Evolutionary conservation across 2,797 vertebrate genomes (phyloP).

Genomic region (Melopsittacus undulatus): DNA sequence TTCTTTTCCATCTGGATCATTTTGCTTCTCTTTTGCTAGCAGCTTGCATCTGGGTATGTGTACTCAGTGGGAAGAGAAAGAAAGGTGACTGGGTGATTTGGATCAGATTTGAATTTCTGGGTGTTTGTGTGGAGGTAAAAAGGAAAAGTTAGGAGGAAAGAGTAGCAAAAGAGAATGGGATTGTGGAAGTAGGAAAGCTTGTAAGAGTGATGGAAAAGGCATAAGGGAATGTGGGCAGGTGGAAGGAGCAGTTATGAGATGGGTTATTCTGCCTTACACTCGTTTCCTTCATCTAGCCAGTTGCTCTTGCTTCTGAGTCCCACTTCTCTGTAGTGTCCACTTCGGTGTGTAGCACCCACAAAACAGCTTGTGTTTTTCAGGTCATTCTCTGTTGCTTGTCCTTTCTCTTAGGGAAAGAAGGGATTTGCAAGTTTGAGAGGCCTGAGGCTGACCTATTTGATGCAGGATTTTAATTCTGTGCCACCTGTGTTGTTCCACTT

Average conservation of each 20-base stretch:
- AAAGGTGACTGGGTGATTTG: neutral
- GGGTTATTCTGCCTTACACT: neutral
- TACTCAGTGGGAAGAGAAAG: neutral
- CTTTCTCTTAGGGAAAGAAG: neutral
- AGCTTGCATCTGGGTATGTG: neutral
- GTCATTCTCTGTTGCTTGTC: neutral
- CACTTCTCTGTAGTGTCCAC: neutral
- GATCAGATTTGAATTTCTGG: neutral
- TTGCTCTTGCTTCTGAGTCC: neutral
- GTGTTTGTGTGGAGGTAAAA: neutral
- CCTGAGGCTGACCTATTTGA: neutral
- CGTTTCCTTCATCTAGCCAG: neutral
- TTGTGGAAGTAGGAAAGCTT: neutral
- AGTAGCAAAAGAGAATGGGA: neutral
- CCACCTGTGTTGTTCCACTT: neutral
- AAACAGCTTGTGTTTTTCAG: neutral
- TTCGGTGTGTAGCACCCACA: neutral
- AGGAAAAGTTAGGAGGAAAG: neutral
- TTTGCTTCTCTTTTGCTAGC: neutral
- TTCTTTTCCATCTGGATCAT: neutral
- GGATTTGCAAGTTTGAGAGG: neutral
- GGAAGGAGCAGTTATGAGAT: neutral
- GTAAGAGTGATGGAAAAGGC: neutral
- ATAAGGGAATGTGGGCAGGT: neutral
- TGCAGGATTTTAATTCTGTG: neutral